phyloP scores from a whole-genome alignment of 1,140 invertebrate species.

The Apis florea region DNA sequence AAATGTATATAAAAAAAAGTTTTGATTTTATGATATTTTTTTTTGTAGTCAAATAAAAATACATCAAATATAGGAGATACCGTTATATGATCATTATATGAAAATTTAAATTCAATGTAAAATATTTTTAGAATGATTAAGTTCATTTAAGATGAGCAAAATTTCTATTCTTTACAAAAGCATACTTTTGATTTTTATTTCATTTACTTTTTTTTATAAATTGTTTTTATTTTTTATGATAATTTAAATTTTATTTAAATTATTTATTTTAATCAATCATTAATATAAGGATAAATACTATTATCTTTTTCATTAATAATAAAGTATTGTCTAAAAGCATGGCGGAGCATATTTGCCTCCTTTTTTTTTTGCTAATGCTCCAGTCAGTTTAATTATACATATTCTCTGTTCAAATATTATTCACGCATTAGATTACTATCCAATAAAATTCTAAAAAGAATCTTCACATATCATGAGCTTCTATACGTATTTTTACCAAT shows the following conservation, averaged over 20 bases:
- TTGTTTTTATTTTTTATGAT: not conserved
- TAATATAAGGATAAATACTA: slow-evolving; percentile 16
- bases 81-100: not conserved
- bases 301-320: slow-evolving; percentile 13
- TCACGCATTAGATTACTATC: slow-evolving; percentile 53
- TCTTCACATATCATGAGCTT: slow-evolving; percentile 59
- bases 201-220: not conserved
- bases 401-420: slow-evolving; percentile 52
- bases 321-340: slow-evolving; percentile 57
- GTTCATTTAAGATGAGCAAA: not conserved
- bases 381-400: slow-evolving; percentile 59
- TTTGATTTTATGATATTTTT: slow-evolving; percentile 30
- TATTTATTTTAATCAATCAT: not conserved
- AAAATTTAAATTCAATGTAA: not conserved
- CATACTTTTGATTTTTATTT: no score
- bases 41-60: not conserved
- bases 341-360: slow-evolving; percentile 20
- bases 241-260: slow-evolving; percentile 33
- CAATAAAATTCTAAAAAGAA: slow-evolving; percentile 68
- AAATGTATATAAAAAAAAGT: slow-evolving; percentile 19
- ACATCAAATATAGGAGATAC: not conserved
- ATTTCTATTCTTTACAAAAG: not conserved
- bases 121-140: slow-evolving; percentile 2
- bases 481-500: slow-evolving; percentile 59
- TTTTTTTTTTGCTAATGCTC: slow-evolving; percentile 50